Evolutionary conservation across 2,888 invertebrate species (phyloP).

Genomic region (Horisme vitalbata): DNA sequence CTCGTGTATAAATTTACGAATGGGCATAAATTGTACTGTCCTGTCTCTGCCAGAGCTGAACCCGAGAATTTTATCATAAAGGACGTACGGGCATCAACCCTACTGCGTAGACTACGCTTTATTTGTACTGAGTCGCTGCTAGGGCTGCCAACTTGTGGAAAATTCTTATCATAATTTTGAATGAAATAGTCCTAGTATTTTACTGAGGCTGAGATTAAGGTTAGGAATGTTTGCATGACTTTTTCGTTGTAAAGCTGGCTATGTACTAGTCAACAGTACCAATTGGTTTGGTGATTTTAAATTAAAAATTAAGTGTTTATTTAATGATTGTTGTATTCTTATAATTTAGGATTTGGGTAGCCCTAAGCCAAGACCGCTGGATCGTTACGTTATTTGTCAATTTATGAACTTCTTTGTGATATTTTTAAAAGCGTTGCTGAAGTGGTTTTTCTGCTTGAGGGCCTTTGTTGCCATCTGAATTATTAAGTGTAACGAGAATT

Average conservation of each 20-base stretch:
- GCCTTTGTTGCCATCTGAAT: slow-evolving; percentile 18
- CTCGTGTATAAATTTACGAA: slow-evolving; percentile 37
- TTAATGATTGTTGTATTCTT: too few species aligned
- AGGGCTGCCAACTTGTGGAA: slow-evolving; percentile 12
- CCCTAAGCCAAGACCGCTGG: slow-evolving; percentile 1
- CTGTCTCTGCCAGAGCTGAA: slow-evolving; percentile 21
- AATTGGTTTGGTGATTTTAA: too few species aligned
- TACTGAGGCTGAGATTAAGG: too few species aligned
- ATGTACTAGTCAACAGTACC: too few species aligned
- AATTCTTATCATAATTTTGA: not conserved
- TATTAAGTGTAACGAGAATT: slow-evolving; percentile 13
- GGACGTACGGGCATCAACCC: slow-evolving; percentile 39
- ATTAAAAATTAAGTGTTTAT: too few species aligned
- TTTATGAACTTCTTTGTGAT: slow-evolving; percentile 27
- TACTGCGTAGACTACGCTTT: slow-evolving; percentile 28
- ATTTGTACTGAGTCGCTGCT: slow-evolving; percentile 28
- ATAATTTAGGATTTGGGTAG: too few species aligned
- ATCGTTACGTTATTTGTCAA: slow-evolving; percentile 23
- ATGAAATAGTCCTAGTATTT: too few species aligned
- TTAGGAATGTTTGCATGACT: too few species aligned
- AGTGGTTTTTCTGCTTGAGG: slow-evolving; percentile 23
- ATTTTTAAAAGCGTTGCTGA: slow-evolving; percentile 22
- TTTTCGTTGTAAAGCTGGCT: too few species aligned
- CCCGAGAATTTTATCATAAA: slow-evolving; percentile 26
- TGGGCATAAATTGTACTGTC: slow-evolving; percentile 31